phyloP scores from a whole-genome alignment of 2,888 invertebrate species.

The Mythimna albipuncta region DNA sequence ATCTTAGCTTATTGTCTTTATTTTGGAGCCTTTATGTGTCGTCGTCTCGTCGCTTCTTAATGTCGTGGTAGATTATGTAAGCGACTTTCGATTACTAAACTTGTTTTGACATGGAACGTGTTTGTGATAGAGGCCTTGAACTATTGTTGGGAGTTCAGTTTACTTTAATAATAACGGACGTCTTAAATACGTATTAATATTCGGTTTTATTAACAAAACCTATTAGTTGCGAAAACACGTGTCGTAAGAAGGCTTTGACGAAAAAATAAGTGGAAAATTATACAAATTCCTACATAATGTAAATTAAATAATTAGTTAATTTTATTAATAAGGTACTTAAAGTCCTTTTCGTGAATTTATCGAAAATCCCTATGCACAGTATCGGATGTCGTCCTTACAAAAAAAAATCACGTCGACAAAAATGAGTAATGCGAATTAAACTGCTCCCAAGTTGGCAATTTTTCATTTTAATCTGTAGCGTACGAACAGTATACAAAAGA shows the following conservation, averaged over 20 bases:
- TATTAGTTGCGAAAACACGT: not conserved
- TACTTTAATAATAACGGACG: not conserved
- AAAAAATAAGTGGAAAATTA: not conserved
- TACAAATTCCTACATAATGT: not conserved
- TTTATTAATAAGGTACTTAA: not conserved
- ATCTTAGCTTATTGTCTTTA: slow-evolving; percentile 14
- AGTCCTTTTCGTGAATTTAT: not conserved
- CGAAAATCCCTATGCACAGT: not conserved
- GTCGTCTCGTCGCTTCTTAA: not conserved
- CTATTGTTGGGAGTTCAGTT: slow-evolving; percentile 15
- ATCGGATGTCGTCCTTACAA: not conserved
- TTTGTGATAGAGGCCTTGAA: slow-evolving; percentile 54
- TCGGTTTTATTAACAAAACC: not conserved
- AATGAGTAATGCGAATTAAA: slow-evolving; percentile 59
- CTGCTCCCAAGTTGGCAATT: slow-evolving; percentile 50
- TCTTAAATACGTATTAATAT: slow-evolving; percentile 6
- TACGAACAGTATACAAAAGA: slow-evolving; percentile 60
- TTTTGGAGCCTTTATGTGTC: slow-evolving; percentile 12
- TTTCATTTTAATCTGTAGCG: slow-evolving; percentile 60
- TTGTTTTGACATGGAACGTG: slow-evolving; percentile 37
- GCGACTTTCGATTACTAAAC: slow-evolving; percentile 34
- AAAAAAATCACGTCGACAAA: slow-evolving; percentile 43
- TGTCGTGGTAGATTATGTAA: slow-evolving; percentile 22
- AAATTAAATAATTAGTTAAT: not conserved
- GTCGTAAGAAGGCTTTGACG: not conserved